phyloP scores from a whole-genome alignment of 2,888 invertebrate species.

The Drosophila mimica region DNA sequence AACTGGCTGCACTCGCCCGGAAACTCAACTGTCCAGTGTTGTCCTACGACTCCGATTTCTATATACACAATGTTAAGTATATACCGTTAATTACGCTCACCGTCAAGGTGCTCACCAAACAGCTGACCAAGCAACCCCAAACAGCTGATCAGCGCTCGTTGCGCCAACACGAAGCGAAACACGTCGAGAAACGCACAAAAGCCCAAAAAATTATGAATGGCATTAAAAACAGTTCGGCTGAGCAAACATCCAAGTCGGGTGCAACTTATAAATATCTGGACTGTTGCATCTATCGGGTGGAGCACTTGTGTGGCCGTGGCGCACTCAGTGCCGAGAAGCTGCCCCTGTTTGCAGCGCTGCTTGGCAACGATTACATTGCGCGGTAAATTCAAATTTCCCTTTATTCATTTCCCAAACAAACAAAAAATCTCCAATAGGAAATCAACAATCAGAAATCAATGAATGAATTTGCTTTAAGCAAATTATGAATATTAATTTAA shows the following conservation, averaged over 20 bases:
- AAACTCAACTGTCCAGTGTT: slow-evolving; percentile 93
- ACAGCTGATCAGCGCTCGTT: slow-evolving; percentile 33
- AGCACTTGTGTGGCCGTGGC: slow-evolving; percentile 88
- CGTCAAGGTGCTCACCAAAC: slow-evolving; percentile 84
- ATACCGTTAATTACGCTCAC: slow-evolving; percentile 91
- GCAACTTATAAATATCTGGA: slow-evolving; percentile 84
- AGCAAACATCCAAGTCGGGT: background rate
- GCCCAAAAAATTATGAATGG: slow-evolving; percentile 68
- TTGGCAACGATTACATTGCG: slow-evolving; percentile 96
- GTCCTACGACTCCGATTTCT: slow-evolving; percentile 98
- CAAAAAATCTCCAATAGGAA: background rate
- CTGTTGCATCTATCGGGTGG: slow-evolving; percentile 90
- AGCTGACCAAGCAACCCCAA: slow-evolving; percentile 18
- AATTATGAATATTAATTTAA: background rate
- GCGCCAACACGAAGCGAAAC: slow-evolving; percentile 75
- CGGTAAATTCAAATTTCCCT: slow-evolving; percentile 69
- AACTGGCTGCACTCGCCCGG: slow-evolving; percentile 93
- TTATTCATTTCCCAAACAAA: background rate
- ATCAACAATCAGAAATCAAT: background rate
- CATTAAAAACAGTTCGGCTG: slow-evolving; percentile 50
- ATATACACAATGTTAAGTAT: slow-evolving; percentile 93
- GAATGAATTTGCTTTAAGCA: background rate
- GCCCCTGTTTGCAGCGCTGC: slow-evolving; percentile 92
- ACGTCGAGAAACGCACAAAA: slow-evolving; percentile 81
- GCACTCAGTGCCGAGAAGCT: slow-evolving; percentile 89